Base-by-base conservation (phyloP, 1,140 invertebrate genomes). In the Drosophila punjabiensis region DNA sequence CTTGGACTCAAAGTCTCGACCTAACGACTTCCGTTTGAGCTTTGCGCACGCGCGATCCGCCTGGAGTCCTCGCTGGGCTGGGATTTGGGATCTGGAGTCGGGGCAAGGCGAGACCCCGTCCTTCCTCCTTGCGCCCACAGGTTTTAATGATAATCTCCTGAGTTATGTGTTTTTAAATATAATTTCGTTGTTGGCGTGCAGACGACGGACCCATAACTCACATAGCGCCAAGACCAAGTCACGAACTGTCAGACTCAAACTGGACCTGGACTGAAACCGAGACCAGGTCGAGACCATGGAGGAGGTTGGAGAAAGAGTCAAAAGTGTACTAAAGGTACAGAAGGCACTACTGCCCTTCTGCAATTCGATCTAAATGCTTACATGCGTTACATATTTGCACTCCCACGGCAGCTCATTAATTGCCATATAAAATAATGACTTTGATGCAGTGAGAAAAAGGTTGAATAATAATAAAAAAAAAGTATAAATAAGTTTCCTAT, bases 81-180 rank as follows among this genome's bases (percentile, higher is more conserved):
- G 50, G 52, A 41, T 60, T 73, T 48, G 60, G 79, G 60, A 50
- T 76, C 45, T 66, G 61, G 43, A 56, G 59, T 30, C 35, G 56
- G 24, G 20, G 33, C 18, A 2, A 33, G 18, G 53, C 20, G 6
- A 39, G 55, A 16, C 32, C 13, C 43, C 43, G 43, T 48, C 32
- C 30, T 32, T 20, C 30, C 35, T 20, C 56, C 47, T 37, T 62
- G 74, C 89, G 58, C 91, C 91, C 83, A 92, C 91, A 73, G 74
- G 61, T 86, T 92, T 92, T 92, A 92, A 92, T 92, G 91, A 92
- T 92, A 92, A 92, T 92, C 91, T 92, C 73, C 63, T 92, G 88
- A 92, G 82, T 91, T 92, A 92, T 92, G 91, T 86, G 82, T 92
- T 92, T 92, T 92, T 92, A 92, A 92, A 92, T 92, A 92, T 92